These are phyloP conservation scores for Catharus ustulatus DNA, from an alignment of 2,797 vertebrate genomes.

Conservation along the genomic window DNA sequence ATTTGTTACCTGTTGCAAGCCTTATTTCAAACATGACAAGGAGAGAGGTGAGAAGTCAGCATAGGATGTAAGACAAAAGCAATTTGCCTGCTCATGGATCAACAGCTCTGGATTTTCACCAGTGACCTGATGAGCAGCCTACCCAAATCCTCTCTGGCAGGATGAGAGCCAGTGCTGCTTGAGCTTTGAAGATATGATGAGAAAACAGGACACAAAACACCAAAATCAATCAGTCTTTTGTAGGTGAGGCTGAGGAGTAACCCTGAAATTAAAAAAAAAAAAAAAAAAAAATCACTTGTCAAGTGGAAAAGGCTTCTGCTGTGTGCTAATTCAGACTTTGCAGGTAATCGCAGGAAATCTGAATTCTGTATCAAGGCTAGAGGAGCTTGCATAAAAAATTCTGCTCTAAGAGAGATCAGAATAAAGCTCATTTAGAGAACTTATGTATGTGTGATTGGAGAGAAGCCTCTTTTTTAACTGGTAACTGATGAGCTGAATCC, in stretches of 20 bases:
- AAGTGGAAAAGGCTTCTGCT: background rate
- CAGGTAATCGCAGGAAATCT: slow-evolving; percentile 4
- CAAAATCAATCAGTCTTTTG: background rate
- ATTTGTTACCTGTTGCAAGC: background rate
- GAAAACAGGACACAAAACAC: background rate
- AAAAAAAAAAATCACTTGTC: background rate
- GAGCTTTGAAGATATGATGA: background rate
- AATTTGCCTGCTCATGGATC: background rate
- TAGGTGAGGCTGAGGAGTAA: background rate
- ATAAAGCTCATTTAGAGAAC: slow-evolving; percentile 11
- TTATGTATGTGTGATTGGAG: slow-evolving; percentile 16
- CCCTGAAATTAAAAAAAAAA: background rate
- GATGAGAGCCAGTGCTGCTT: background rate
- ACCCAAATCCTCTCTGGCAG: background rate
- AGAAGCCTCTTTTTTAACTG: background rate
- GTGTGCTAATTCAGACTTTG: background rate
- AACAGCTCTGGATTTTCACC: background rate
- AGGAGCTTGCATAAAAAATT: background rate
- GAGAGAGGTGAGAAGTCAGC: background rate
- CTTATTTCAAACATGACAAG: background rate
- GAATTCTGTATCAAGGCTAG: background rate
- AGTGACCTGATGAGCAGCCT: background rate
- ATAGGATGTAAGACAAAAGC: background rate
- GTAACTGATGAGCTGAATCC: slow-evolving; percentile 10
- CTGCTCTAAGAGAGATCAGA: background rate